These are phyloP conservation scores for Ispidina lecontei DNA, from an alignment of 2,797 vertebrate species.

Conservation along the genomic window DNA sequence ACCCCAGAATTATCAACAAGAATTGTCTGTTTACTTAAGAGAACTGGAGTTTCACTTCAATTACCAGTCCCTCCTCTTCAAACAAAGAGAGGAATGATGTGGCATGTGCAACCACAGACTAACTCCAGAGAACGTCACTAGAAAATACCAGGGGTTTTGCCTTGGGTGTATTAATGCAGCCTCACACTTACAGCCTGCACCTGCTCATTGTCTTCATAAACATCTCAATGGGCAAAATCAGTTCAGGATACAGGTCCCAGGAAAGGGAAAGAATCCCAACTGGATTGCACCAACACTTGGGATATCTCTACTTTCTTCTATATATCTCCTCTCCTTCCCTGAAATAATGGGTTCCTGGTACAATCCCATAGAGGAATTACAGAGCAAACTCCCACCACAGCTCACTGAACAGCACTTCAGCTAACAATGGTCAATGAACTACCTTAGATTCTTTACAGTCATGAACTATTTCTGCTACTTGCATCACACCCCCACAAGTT, in stretches of 20 bases:
- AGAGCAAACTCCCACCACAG: background rate
- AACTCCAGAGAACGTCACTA: background rate
- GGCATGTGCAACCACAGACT: too few relatives aligned
- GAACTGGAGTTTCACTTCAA: background rate
- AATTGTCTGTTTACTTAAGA: background rate
- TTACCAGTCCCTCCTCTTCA: background rate
- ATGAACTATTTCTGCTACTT: conserved; percentile 13
- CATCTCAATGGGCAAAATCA: background rate
- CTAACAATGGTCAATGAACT: background rate
- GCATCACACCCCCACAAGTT: background rate
- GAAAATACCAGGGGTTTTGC: background rate
- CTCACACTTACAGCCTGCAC: background rate
- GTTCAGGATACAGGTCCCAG: background rate
- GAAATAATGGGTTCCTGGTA: background rate
- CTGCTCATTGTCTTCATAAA: background rate
- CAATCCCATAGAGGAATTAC: background rate
- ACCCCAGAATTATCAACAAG: background rate
- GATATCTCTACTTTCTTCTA: background rate
- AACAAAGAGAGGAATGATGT: background rate
- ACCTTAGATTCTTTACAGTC: background rate
- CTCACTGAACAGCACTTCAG: background rate
- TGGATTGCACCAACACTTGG: background rate
- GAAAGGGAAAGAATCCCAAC: background rate
- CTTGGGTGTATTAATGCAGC: background rate
- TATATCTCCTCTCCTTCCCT: background rate